These are phyloP conservation scores for Timema cristinae DNA, from an alignment of 2,888 invertebrate species.

Conservation along the genomic window DNA sequence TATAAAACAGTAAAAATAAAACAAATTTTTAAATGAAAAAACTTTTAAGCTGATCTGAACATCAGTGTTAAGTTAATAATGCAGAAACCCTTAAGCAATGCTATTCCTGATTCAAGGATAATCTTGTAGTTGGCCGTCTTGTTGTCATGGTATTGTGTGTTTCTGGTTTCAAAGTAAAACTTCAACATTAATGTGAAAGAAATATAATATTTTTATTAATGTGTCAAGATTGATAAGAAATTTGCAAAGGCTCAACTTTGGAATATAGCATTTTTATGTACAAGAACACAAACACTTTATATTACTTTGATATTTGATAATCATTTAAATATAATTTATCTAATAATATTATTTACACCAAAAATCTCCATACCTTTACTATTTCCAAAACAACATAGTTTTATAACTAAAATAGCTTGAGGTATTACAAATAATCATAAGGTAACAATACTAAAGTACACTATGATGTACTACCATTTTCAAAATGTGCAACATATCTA, in stretches of 20 bases:
- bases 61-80: no score
- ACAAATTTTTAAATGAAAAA: no score
- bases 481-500: no score
- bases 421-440: background rate
- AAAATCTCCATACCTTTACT: slow-evolving; percentile 5
- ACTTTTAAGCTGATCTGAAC: no score
- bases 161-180: no score
- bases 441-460: background rate
- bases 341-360: slow-evolving; percentile 24
- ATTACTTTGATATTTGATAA: slow-evolving; percentile 22
- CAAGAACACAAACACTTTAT: slow-evolving; percentile 22
- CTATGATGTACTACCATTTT: background rate
- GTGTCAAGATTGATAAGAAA: slow-evolving; percentile 25
- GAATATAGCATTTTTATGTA: slow-evolving; percentile 25
- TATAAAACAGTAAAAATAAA: no score
- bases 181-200: no score
- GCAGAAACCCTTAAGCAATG: no score
- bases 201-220: slow-evolving; percentile 18
- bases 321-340: slow-evolving; percentile 22
- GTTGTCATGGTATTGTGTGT: no score
- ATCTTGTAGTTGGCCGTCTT: no score
- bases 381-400: background rate
- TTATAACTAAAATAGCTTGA: slow-evolving; percentile 13
- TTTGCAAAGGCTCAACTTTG: slow-evolving; percentile 24
- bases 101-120: no score